Base-by-base conservation (phyloP, 2,797 vertebrate species). In the Ibycter americanus region DNA sequence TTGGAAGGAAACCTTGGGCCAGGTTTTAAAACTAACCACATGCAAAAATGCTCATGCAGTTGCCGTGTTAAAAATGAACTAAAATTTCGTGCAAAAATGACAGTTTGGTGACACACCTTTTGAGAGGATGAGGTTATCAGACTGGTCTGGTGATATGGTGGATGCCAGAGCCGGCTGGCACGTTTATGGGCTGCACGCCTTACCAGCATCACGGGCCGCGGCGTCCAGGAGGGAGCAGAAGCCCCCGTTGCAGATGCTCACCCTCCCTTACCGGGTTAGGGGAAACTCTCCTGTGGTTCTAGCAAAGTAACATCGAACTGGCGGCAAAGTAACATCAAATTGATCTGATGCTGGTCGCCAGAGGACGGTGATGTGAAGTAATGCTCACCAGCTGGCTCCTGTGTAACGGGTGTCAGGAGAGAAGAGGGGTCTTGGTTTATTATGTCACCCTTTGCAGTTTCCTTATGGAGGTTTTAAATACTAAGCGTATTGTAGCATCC, bases 21-120 rank as follows among this genome's bases (percentile, higher is more conserved):
- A 16, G 56, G 19, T 85, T 95, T 90, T 78, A 72, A 59, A 73
- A 5, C 17, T 46, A 18, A 55, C 23, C 27, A 47, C 34, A 9
- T 63, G 49, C 47, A 77, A 58, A 93, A 91, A 49, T 6, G 42
- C 55, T 77, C 46, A 22, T 31, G 78, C 29, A 36, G 25, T 18
- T 5, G 18, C 61, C 4, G 4, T 18, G 72, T 87, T 20, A 4
- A 27, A 82, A 89, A 58, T 9, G 12, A 87, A 18, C 49, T 31
- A 9, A 5, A 65, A 20, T 42, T 66, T 49, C 23, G 4, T 34
- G 70, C 4, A 3, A 19, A 76, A 83, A 42, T 2, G 36, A 15
- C 11, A 10, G 4, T 16, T 89, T 34, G 1, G 40, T 52, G 82
- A 27, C 32, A 1, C 34, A 0, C 2, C 9, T 11, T 6, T 13